Evolutionary conservation across 2,113 vertebrate species (phyloP).

Genomic region (Crypturellus undulatus): DNA sequence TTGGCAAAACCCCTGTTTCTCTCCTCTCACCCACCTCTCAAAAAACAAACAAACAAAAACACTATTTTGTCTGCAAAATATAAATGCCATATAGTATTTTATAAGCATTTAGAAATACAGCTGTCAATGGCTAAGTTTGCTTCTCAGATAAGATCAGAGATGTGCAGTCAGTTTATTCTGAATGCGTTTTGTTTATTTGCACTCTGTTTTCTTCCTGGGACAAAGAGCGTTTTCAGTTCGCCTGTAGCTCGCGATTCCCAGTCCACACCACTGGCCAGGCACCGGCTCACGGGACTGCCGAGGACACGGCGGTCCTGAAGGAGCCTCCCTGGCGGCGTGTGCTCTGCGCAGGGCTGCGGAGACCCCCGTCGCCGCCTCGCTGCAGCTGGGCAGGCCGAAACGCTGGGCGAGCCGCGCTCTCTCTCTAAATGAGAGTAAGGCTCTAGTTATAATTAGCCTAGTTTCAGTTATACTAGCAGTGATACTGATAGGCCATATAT

Average conservation of each 20-base stretch:
- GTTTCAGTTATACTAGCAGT: not conserved
- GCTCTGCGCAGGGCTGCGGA: no score
- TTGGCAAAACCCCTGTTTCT: not conserved
- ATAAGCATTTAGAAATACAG: not conserved
- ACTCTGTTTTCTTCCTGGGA: not conserved
- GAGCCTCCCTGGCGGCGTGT: not conserved
- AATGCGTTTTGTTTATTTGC: not conserved
- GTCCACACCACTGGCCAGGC: no score
- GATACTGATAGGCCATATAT: not conserved
- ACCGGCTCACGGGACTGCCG: not conserved
- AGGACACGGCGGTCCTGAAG: not conserved
- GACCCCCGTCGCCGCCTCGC: no score
- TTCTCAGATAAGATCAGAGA: not conserved
- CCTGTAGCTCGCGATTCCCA: not conserved
- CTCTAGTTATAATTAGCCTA: not conserved
- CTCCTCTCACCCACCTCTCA: not conserved
- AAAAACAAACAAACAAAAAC: no score
- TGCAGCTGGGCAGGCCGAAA: no score
- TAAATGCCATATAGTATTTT: not conserved
- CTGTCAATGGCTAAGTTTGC: not conserved
- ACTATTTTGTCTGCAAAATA: not conserved
- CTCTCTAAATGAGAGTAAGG: not conserved
- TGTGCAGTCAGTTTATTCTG: not conserved
- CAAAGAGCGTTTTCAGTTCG: not conserved
- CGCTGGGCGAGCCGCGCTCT: no score